phyloP scores from a whole-genome alignment of 2,113 vertebrate species.

The Rhombomys opimus region DNA sequence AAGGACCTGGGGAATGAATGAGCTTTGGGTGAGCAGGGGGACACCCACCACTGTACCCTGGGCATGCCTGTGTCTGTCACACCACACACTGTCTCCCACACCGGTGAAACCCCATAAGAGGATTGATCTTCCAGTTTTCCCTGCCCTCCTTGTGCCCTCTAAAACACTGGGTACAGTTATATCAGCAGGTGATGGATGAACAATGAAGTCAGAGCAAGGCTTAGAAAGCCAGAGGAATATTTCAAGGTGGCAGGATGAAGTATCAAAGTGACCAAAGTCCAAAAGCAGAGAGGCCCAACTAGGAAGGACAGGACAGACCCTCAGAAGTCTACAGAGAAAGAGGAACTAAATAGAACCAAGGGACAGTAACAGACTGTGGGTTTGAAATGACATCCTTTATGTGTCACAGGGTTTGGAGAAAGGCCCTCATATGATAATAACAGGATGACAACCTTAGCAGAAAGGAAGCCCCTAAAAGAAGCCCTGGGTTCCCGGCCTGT shows the following conservation, averaged over 20 bases:
- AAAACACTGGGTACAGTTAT: background rate
- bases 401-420: background rate
- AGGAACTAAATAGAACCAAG: background rate
- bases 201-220: conserved; percentile 8
- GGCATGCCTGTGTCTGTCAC: background rate
- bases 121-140: background rate
- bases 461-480: background rate
- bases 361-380: background rate
- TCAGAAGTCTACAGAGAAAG: background rate
- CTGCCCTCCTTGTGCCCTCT: background rate
- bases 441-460: background rate
- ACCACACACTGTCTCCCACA: background rate
- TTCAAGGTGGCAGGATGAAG: conserved; percentile 49
- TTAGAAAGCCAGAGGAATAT: conserved; percentile 39
- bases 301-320: background rate
- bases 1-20: background rate
- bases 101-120: background rate
- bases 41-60: no score
- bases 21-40: background rate
- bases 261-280: conserved; percentile 31
- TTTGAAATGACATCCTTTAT: background rate
- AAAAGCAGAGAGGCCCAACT: background rate
- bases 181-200: background rate
- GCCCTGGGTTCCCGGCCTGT: background rate
- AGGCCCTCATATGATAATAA: background rate